Conservation (phyloP, 2,797 vertebrate genomes). For the Rhadinocentrus ornatus region DNA sequence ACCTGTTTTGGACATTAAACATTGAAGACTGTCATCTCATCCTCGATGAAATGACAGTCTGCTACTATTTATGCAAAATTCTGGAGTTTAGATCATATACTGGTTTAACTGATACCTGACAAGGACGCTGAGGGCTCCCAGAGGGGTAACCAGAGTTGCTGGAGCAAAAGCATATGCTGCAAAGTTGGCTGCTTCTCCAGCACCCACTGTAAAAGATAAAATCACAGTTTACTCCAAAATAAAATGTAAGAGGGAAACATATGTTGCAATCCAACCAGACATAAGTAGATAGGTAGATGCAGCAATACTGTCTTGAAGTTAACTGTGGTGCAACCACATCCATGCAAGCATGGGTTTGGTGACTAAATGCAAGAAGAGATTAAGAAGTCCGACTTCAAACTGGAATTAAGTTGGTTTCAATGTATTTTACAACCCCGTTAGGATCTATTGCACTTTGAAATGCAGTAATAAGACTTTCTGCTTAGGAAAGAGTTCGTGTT, state of each 20-base stretch:
- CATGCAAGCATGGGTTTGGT: background rate
- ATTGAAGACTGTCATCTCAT: no score
- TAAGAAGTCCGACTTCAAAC: background rate
- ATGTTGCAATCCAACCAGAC: background rate
- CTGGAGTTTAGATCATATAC: background rate
- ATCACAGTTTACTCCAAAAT: slow-evolving; percentile 5
- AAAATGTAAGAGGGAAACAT: background rate
- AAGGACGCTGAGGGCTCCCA: slow-evolving; percentile 97
- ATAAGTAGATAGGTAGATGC: background rate
- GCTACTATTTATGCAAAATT: background rate
- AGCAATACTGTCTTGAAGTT: background rate
- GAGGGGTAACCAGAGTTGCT: slow-evolving; percentile 95
- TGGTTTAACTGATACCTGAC: slow-evolving; percentile 88
- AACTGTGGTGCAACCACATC: background rate
- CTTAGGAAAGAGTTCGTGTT: background rate
- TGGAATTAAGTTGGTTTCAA: background rate
- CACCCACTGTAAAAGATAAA: slow-evolving; percentile 87
- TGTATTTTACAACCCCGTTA: background rate
- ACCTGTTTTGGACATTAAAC: background rate
- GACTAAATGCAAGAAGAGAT: slow-evolving; percentile 1
- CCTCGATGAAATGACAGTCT: no score
- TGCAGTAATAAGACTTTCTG: background rate
- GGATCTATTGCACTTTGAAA: no score
- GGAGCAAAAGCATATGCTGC: slow-evolving; percentile 98
- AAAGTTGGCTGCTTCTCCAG: slow-evolving; percentile 96